Evolutionary conservation across 2,797 vertebrate species (phyloP), one percentile per base, ranked within the genome.

Genomic region (Calcarius lapponicus): DNA sequence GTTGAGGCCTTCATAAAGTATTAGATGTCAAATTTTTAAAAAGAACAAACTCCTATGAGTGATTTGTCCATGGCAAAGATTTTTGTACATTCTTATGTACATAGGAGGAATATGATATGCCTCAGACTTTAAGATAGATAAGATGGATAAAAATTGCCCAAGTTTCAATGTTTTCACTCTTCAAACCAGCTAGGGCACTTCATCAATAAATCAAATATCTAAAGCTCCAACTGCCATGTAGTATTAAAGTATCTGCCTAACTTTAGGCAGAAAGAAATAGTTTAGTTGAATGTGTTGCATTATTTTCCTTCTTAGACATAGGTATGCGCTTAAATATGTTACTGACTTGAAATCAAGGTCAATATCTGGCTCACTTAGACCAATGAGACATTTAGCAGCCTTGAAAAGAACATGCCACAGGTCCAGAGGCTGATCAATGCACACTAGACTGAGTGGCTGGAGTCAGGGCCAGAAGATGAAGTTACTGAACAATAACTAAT

Each of bases 401-500:
- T 92, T 73, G 31, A 66, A 92, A 95, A 80, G 45, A 71, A 29
- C 22, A 32, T 28, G 40, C 6, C 36, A 67, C 45, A 78, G 75
- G 93, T 73, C 57, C 86, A 80, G 50, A 88, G 38, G 17, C 15
- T 69, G 83, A 94, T 97, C 95, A 86, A 88, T 96, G 86, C 36
- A 40, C 58, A 45, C 67, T 53, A 94, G 85, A 85, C 81, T 89
- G 91, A 94, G 58, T 87, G 78, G 75, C 56, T 95, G 58, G 34
- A 97, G 60, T 80, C 83, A 86, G 53, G 75, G 11, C 56, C 69
- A 95, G 89, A 86, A 89, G 87, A 97, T 73, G 87, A 96, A 95
- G 83, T 79, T 95, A 84, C 86, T 91, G 75, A 95, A 93, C 69
- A 95, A 93, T 96, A 90, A 95, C 86, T 95, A 89, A 95, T 95